phyloP scores from a whole-genome alignment of 53 echinoderm and acorn worm genomes.

The Stichopus horrens region DNA sequence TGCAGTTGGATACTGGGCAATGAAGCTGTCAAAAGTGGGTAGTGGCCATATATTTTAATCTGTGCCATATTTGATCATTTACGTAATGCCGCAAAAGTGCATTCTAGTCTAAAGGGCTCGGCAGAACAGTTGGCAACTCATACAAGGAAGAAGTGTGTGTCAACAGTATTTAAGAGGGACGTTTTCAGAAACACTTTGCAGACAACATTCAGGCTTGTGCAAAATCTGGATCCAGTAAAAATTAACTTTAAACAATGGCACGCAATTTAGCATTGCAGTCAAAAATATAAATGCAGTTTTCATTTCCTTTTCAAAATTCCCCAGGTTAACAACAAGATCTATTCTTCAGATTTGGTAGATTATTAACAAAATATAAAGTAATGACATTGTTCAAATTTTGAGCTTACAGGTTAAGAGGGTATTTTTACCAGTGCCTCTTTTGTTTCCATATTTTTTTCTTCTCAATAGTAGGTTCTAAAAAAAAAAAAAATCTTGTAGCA shows the following conservation, averaged over 20 bases:
- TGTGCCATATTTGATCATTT: too few relatives aligned
- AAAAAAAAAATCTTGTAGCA: background rate
- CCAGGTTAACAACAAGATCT: background rate
- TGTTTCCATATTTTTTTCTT: background rate
- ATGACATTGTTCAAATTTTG: background rate
- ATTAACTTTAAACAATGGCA: background rate
- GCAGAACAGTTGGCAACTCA: too few relatives aligned
- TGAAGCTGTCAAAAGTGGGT: too few relatives aligned
- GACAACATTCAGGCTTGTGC: background rate
- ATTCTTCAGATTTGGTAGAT: background rate
- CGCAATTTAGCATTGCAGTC: background rate
- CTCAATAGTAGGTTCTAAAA: background rate
- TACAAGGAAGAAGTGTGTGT: too few relatives aligned
- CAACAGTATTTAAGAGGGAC: too few relatives aligned
- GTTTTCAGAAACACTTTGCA: too few relatives aligned
- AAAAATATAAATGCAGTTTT: constrained; percentile 7
- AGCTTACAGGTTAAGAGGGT: background rate
- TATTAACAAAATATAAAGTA: constrained; percentile 4
- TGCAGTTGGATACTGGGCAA: too few relatives aligned
- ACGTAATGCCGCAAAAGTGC: too few relatives aligned
- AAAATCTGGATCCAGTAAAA: background rate
- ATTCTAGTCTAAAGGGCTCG: too few relatives aligned
- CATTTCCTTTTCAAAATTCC: background rate
- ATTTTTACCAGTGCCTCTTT: background rate
- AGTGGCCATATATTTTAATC: too few relatives aligned